phyloP scores from a whole-genome alignment of 2,113 vertebrate genomes.

The Orientallactaga bullata region DNA sequence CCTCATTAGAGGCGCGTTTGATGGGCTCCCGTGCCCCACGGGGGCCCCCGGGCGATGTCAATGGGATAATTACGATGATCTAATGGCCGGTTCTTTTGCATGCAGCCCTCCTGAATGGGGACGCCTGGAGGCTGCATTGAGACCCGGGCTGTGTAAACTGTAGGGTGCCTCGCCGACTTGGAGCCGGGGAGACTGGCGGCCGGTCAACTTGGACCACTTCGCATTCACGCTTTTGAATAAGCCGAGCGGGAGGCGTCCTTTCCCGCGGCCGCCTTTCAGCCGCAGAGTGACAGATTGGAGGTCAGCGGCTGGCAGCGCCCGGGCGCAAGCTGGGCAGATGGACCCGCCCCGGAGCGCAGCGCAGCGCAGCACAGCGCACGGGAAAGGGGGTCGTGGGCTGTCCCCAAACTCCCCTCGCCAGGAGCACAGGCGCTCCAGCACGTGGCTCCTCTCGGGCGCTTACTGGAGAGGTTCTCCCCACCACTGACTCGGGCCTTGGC shows the following conservation, averaged over 20 bases:
- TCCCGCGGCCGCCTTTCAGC: conserved; percentile 85
- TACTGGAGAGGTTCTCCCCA: neutral
- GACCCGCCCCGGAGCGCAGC: conserved; percentile 30
- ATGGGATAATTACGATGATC: conserved; percentile 94
- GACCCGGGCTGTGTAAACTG: conserved; percentile 86
- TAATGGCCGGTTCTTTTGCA: conserved; percentile 91
- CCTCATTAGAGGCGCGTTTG: conserved; percentile 93
- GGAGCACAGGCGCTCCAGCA: neutral
- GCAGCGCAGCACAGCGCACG: neutral
- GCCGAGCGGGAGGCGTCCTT: conserved; percentile 86
- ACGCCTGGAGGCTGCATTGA: conserved; percentile 88
- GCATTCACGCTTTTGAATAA: conserved; percentile 86
- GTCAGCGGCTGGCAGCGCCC: conserved; percentile 84
- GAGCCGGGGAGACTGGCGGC: conserved; percentile 87
- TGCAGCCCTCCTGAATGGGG: conserved; percentile 87
- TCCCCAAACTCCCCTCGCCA: neutral
- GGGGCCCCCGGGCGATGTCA: conserved; percentile 88
- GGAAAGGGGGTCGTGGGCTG: too few relatives aligned
- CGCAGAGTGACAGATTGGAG: conserved; percentile 90
- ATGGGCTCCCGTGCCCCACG: conserved; percentile 89
- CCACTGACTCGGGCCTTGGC: neutral
- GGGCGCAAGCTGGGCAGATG: neutral
- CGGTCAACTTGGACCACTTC: conserved; percentile 83
- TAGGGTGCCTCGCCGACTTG: conserved; percentile 87
- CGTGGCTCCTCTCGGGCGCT: conserved; percentile 30